phyloP scores from a whole-genome alignment of 2,113 vertebrate genomes.

The Festucalex cinctus region DNA sequence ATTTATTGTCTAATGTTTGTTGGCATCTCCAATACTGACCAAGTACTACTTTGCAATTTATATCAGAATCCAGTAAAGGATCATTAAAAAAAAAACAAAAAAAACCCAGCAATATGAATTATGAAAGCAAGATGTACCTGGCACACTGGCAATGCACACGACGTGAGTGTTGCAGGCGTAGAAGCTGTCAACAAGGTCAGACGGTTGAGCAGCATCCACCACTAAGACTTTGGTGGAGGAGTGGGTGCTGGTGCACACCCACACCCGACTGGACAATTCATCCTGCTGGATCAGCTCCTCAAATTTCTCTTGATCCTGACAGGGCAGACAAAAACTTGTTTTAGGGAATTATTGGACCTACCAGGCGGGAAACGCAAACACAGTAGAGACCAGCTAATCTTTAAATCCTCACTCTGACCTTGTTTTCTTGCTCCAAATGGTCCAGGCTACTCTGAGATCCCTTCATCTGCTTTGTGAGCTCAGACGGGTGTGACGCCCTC shows the following conservation, averaged over 20 bases:
- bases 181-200: conserved; percentile 91
- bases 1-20: too few species aligned
- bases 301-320: conserved; percentile 77
- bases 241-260: conserved; percentile 94
- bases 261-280: conserved; percentile 84
- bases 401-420: conserved; percentile 28
- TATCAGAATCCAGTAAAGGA: too few species aligned
- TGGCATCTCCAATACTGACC: too few species aligned
- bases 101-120: too few species aligned
- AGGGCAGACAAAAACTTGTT: neutral
- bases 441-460: conserved; percentile 81
- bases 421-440: conserved; percentile 63
- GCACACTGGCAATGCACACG: conserved; percentile 93
- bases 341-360: neutral
- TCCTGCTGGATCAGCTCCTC: conserved; percentile 78
- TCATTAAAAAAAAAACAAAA: too few species aligned
- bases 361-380: neutral
- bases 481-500: conserved; percentile 46
- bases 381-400: neutral
- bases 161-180: conserved; percentile 96
- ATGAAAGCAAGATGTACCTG: conserved; percentile 73
- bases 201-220: conserved; percentile 90
- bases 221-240: conserved; percentile 95
- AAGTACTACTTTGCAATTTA: too few species aligned
- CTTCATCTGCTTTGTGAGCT: conserved; percentile 67